Evolutionary conservation across 2,113 vertebrate genomes (phyloP), one percentile per base, ranked within the genome.

Genomic region (Terrapene triunguis): DNA sequence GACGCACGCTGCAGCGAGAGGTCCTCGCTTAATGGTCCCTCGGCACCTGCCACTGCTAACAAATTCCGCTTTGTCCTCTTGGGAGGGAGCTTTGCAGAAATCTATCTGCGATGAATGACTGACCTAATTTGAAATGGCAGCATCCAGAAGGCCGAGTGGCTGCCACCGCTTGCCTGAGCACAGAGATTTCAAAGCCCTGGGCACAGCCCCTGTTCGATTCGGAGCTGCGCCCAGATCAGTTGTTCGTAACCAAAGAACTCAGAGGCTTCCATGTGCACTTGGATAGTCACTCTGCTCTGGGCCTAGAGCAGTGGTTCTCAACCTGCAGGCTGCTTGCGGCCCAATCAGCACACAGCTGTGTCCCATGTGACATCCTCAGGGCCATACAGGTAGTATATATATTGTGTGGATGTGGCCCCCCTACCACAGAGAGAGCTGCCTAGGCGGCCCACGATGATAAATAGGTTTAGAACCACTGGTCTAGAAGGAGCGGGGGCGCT

Each of bases 71-170:
- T 57, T 3, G n/a, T 19, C 16, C 65, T 4, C 65, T 89, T 89
- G 78, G 82, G 85, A 95, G n/a, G 35, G 42, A 57, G 53, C 11
- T 38, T 55, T 87, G 51, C 55, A 76, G 94, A 53, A 85, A 59
- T 92, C n/a, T 35, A 62, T 78, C 89, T 4, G 17, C 55, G 92
- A 97, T 76, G 89, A 82, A 72, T 89, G 91, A 84, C 82, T 97
- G 98, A 96, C 97, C 98, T 97, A 96, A 97, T 97, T 97, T 90
- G 55, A 69, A 80, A 19, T 5, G 85, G 96, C 97, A 95, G 95
- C 92, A 16, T 7, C 80, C 81, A 38, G 88, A 16, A 57, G 95
- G 94, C 93, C 89, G 83, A 48, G 90, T 69, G 2, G 0, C 76
- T 5, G n/a, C 42, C 21, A 12, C 29, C 10, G 13, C 16, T 16